Base-by-base conservation (phyloP, 2,888 invertebrate species). In the Leucophenga montana region DNA sequence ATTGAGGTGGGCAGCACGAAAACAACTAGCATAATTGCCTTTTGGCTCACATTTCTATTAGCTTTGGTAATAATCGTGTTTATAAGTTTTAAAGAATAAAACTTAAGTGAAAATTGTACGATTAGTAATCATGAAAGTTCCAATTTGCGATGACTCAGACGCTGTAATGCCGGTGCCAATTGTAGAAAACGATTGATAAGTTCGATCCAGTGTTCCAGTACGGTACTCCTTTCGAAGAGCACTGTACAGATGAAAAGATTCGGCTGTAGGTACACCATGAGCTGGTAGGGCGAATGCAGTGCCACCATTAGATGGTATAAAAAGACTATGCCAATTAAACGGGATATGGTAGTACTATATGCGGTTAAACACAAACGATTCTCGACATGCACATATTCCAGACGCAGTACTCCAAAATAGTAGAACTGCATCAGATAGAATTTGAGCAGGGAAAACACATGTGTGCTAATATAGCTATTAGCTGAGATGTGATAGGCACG, bases 221-320 rank as follows among this genome's bases (percentile, higher is more conserved):
- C 46, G 2, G 53, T 66, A 0, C 69, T 54, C 5, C 80, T 74
- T 65, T 76, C 80, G 66, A 76, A 54, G 20, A 80, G 31, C 59
- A 78, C 67, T 2, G 56, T 71, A 67, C 80, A 78, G n/a, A 71
- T 69, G 18, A 80, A 78, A 0, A 78, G 22, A 11, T 62, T 70
- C 4, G 77, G 78, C 62, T 80, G 80, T 67, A 80, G 27, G n/a
- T 75, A 76, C 0, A 80, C 68, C n/a, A 72, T 72, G 20, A 78
- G 31, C 9, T 77, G 78, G 67, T 78, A 70, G 13, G 20, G 59
- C 0, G 78, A 76, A 48, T 78, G 46, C 3, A 66, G 78, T 27
- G 80, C 74, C 27, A 27, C 3, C 27, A 4, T 27, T 27, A 27
- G 27, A 27, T 27, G 4, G 27, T 3, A 27, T 27, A 27, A 3